Evolutionary conservation across 2,888 invertebrate species (phyloP).

Genomic region (Xanthostigma xanthostigma): DNA sequence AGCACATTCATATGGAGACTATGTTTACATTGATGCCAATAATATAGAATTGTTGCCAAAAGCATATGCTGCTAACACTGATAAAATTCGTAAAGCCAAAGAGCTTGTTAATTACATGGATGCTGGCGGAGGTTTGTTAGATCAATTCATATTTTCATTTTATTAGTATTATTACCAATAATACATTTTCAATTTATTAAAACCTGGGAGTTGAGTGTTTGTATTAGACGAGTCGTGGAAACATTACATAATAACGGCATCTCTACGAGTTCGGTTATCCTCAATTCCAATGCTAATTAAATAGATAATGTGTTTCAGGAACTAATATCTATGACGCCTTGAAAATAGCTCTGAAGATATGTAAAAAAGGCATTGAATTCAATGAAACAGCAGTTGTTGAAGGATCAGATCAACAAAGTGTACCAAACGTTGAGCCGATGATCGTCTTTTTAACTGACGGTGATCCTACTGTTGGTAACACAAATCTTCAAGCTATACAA

Average conservation of each 20-base stretch:
- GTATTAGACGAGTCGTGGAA: no score
- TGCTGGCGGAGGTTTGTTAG: slow-evolving; percentile 29
- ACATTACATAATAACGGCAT: no score
- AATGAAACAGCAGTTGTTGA: no score
- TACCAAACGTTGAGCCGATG: slow-evolving; percentile 32
- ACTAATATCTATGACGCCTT: slow-evolving; percentile 56
- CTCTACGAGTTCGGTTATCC: slow-evolving; percentile 23
- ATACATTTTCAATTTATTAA: no score
- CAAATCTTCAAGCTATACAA: slow-evolving; percentile 35
- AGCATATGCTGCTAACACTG: slow-evolving; percentile 34
- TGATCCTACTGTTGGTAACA: slow-evolving; percentile 44
- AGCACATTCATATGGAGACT: no score
- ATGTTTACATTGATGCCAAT: neutral
- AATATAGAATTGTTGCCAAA: slow-evolving; percentile 11
- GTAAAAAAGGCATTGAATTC: no score
- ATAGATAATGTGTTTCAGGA: slow-evolving; percentile 28
- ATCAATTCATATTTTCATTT: no score
- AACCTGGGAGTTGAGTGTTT: no score
- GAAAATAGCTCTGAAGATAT: slow-evolving; percentile 21
- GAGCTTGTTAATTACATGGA: slow-evolving; percentile 36
- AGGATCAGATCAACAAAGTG: no score
- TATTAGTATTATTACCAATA: no score
- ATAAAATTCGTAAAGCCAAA: slow-evolving; percentile 45
- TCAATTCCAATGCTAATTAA: neutral
- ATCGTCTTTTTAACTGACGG: slow-evolving; percentile 53